These are phyloP conservation scores for Riparia riparia DNA, from an alignment of 2,113 vertebrate genomes.

Conservation along the genomic window DNA sequence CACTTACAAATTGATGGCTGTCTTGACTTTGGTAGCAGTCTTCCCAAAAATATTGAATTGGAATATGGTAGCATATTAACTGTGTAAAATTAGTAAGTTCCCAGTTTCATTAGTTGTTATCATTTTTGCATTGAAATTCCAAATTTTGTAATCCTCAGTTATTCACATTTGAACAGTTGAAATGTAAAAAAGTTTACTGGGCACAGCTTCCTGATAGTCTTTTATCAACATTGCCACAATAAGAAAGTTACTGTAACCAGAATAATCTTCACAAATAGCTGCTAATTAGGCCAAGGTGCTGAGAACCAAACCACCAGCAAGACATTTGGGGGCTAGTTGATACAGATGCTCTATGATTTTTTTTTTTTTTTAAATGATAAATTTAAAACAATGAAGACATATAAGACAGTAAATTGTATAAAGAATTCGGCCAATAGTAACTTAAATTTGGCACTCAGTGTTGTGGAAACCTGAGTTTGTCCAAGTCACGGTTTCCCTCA, in stretches of 20 bases:
- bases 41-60: background rate
- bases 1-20: background rate
- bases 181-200: background rate
- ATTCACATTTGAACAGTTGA: background rate
- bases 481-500: background rate
- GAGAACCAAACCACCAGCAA: background rate
- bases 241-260: background rate
- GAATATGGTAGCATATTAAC: background rate
- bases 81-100: background rate
- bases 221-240: background rate
- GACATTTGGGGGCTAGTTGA: background rate
- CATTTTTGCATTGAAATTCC: background rate
- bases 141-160: background rate
- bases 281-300: background rate
- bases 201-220: background rate
- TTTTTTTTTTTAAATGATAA: background rate
- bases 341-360: background rate
- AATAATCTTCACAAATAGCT: background rate
- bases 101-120: background rate
- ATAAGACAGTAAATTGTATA: background rate
- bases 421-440: background rate
- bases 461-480: background rate
- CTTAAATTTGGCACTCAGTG: background rate
- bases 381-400: accelerated
- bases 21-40: background rate